These are phyloP conservation scores for Manduca sexta DNA, from an alignment of 1,140 invertebrate species.

Conservation along the genomic window DNA sequence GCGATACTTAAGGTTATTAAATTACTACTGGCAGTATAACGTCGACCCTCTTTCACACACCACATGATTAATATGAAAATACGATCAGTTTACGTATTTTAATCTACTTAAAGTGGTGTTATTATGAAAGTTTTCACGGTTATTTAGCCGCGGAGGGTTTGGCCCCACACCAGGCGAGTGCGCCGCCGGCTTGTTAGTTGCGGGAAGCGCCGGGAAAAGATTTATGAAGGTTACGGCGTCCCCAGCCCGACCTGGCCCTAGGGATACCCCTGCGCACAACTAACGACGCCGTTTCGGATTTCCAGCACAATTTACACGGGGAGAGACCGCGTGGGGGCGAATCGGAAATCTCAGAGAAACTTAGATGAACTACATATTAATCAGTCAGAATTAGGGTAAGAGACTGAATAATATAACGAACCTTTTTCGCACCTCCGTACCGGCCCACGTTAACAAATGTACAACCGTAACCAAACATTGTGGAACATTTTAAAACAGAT, in stretches of 20 bases:
- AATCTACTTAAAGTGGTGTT: slow-evolving; percentile 54
- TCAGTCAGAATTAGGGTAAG: slow-evolving; percentile 28
- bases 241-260: slow-evolving; percentile 44
- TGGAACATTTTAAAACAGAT: too few species aligned
- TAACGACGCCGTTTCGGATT: slow-evolving; percentile 64
- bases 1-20: slow-evolving; percentile 45
- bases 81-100: slow-evolving; percentile 38
- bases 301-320: slow-evolving; percentile 61
- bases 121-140: slow-evolving; percentile 58
- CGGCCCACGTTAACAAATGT: too few species aligned
- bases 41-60: slow-evolving; percentile 28
- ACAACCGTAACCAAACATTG: too few species aligned
- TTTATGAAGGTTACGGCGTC: slow-evolving; percentile 62
- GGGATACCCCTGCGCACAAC: slow-evolving; percentile 50
- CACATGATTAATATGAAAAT: slow-evolving; percentile 48
- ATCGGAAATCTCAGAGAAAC: slow-evolving; percentile 37
- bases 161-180: slow-evolving; percentile 25
- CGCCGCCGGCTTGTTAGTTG: slow-evolving; percentile 58
- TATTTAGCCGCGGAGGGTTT: slow-evolving; percentile 50
- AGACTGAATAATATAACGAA: slow-evolving; percentile 26
- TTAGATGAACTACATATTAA: slow-evolving; percentile 37
- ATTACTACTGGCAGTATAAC: slow-evolving; percentile 31
- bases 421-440: slow-evolving; percentile 19
- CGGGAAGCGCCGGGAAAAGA: slow-evolving; percentile 57
- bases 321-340: slow-evolving; percentile 18